A percentile compares a stretch with the other conserved stretches of the same genome.
phyloP scores from a whole-genome alignment of 2,888 invertebrate genomes.

The Hedya salicella region DNA sequence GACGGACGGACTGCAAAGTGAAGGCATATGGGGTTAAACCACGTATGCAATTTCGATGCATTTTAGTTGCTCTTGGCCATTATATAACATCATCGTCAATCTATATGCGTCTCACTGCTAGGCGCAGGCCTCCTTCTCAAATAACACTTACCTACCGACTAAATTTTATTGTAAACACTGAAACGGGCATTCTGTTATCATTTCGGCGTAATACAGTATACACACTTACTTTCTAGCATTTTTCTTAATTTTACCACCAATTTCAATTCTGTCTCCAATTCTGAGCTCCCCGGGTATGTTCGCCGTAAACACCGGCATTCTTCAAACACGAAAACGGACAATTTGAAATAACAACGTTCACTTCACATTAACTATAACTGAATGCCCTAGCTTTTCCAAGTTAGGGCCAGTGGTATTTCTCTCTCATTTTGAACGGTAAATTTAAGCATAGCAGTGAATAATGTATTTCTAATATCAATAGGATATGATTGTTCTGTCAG shows the following conservation, averaged over 20 bases:
- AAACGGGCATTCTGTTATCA: too few species aligned
- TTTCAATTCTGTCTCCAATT: constrained; percentile 78
- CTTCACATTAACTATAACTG: constrained; percentile 46
- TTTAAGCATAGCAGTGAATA: constrained; percentile 71
- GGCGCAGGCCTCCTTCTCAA: too few species aligned
- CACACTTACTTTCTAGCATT: constrained; percentile 77
- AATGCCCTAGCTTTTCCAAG: constrained; percentile 55
- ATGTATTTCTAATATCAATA: constrained; percentile 46
- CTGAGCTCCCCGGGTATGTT: constrained; percentile 73
- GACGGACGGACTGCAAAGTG: too few species aligned
- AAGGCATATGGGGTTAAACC: too few species aligned
- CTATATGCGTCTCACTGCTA: too few species aligned
- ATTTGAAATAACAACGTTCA: constrained; percentile 10
- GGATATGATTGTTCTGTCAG: constrained; percentile 31
- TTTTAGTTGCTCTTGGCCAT: too few species aligned
- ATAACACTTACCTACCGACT: too few species aligned
- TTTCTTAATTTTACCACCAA: constrained; percentile 80
- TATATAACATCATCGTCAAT: too few species aligned
- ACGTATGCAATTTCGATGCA: too few species aligned
- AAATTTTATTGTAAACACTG: too few species aligned
- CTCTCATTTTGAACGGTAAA: constrained; percentile 77
- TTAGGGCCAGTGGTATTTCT: constrained; percentile 62
- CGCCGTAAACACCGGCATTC: constrained; percentile 80
- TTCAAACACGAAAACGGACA: constrained; percentile 45
- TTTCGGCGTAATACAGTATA: neutral